Percentiles rank a stretch among this genome's conserved stretches.
Evolutionary conservation across 2,888 invertebrate species (phyloP).

Genomic region (Seira musarum): DNA sequence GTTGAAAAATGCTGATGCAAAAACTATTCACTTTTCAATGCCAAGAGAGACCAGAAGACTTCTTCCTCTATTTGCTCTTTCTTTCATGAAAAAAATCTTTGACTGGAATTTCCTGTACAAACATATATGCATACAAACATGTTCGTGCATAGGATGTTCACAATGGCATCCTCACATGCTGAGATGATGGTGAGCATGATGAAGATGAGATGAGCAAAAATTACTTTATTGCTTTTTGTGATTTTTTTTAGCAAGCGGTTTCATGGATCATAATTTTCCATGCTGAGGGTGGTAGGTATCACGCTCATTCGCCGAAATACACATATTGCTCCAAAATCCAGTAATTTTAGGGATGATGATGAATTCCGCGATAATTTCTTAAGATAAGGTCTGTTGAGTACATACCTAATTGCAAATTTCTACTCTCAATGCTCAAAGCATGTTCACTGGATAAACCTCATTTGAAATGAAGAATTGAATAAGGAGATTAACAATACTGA

Average conservation of each 20-base stretch:
- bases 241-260: slow-evolving; percentile 21
- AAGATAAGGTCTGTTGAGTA: no score
- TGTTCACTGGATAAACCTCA: no score
- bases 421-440: no score
- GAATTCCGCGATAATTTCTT: no score
- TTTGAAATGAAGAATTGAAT: no score
- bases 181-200: slow-evolving; percentile 28
- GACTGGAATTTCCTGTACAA: slow-evolving; percentile 57
- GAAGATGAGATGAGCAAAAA: slow-evolving; percentile 39
- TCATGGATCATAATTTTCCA: slow-evolving; percentile 42
- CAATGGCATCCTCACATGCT: slow-evolving; percentile 4
- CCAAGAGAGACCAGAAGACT: neutral
- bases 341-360: no score
- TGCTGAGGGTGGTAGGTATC: neutral
- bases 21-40: neutral
- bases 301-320: neutral
- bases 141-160: neutral
- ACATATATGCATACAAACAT: slow-evolving; percentile 15
- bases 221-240: slow-evolving; percentile 40
- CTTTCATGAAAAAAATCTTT: slow-evolving; percentile 3
- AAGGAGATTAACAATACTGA: no score
- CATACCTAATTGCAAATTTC: no score
- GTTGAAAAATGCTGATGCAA: slow-evolving; percentile 2
- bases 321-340: neutral
- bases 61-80: neutral